Base-by-base conservation (phyloP, 1,140 invertebrate genomes). In the Copidosoma floridanum region DNA sequence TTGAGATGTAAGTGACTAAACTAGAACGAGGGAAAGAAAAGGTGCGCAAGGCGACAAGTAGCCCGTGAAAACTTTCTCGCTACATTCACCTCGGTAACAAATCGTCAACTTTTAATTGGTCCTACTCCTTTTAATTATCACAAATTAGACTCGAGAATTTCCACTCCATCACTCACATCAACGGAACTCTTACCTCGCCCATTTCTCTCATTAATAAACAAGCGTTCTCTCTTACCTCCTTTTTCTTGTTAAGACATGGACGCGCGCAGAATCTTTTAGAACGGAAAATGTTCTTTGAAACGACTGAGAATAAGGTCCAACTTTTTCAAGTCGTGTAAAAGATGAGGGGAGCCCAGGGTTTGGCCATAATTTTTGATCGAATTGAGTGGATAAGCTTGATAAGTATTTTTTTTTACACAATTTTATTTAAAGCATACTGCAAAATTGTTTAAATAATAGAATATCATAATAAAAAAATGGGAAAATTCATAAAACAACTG, bases 71-170 rank as follows among this genome's bases (percentile, higher is more conserved):
- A 12, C 3, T n/a, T 21, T 24, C 29, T n/a, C 20, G 26, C 23
- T 6, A 53, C 37, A 40, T 61, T 63, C 52, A 32, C n/a, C n/a
- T n/a, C n/a, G n/a, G n/a, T n/a, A n/a, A 64, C 61, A 58, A 62
- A 71, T 68, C 69, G 63, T 70, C 65, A 68, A 67, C 65, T 70
- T 70, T 67, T 71, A 71, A 72, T 72, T 69, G 66, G 66, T 66
- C 62, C 65, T 69, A 55, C 63, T n/a, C n/a, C n/a, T n/a, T n/a
- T 70, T 71, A 70, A 71, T 71, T 66, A 67, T 67, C 48, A 50
- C 56, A 41, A 68, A 68, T 70, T 67, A 69, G 65, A 57, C 68
- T 53, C 26, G 12, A 55, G 23, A n/a, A n/a, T 27, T 51, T 56
- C 38, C 48, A 14, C 35, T 48, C 40, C 29, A 14, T 24, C 40